Evolutionary conservation across 2,888 invertebrate species (phyloP), one percentile per base, ranked within the genome.

Genomic region (Microctonus brassicae): DNA sequence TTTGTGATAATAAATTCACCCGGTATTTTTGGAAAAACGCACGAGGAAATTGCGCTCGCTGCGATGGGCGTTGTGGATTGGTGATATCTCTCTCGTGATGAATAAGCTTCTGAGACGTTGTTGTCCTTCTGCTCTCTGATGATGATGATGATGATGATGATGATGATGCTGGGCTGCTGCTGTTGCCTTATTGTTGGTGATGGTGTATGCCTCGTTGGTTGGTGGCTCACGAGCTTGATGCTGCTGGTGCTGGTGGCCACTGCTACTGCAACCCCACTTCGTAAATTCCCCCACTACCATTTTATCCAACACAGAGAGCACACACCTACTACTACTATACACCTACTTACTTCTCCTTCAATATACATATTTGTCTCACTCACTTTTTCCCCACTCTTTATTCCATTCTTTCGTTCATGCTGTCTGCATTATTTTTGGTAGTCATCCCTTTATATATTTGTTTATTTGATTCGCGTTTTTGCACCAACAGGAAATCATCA

Each of bases 41-140:
- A 47, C 47, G 47, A 47, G 47, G 47, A 17, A 77, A 75, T 75
- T 75, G 75, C 76, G 77, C 75, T 65, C 75, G 73, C 72, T 76
- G 74, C 72, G 74, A 75, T 76, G 76, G 75, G 75, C 73, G 73
- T 72, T 76, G 75, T 75, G 72, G 74, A 74, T 70, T 69, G 62
- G 61, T 74, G 57, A 62, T 53, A 66, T 62, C 65, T 60, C 57
- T 60, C 70, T 24, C 34, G 52, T 58, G 60, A 42, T 58, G 68
- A 36, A 64, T 63, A 55, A 57, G 70, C 67, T 55, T 63, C 61
- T 74, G 24, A 68, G 66, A 71, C n/a, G n/a, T n/a, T n/a, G 47
- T 66, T 69, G 63, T 33, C 34, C 58, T 36, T 55, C 36, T 36
- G 66, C 68, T 67, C n/a, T 53, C 71, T 74, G 22, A 67, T 73